Base-by-base conservation (phyloP, 1,140 invertebrate genomes). In the Drosophila mauritiana region DNA sequence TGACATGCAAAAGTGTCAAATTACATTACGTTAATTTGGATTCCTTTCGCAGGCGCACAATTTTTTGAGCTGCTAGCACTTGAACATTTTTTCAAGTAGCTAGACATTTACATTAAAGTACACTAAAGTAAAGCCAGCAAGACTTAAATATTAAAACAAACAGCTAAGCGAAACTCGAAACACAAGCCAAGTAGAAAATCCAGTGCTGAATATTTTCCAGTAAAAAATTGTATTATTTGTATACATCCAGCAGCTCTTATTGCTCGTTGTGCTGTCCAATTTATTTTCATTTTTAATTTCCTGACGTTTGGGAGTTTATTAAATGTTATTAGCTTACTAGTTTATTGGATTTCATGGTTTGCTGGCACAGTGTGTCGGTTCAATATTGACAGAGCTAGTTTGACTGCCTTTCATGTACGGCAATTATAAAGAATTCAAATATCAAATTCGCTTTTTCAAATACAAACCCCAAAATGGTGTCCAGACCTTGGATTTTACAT, bases 11-110 rank as follows among this genome's bases (percentile, higher is more conserved):
- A 73, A 83, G 62, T 83, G 83, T 88, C 83, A 88, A 88, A 89
- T 88, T 89, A 88, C 58, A 88, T 88, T 73, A 68, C 83, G 46
- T 82, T 88, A 63, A 82, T 86, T 88, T 82, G 61, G 55, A 82
- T 83, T 88, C 65, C 43, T 55, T 58, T 61, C 34, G 39, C 45
- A 49, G 48, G 54, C 13, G 8, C 37, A 36, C 56, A 34, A 62
- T 65, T 3, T 34, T 12, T 51, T 34, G 17, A 64, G 48, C 67
- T 64, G 78, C 72, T 67, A 80, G 67, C 51, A 54, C 52, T 62
- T 73, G 39, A 34, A 17, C 3, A 22, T 11, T 17, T 27, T 54
- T 70, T 51, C 15, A 48, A 59, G 51, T 45, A 39, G 17, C 27
- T 15, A 2, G 0, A 10, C n/a, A 12, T 25, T 49, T 31, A 10